Conservation (phyloP, 2,888 invertebrate genomes). For the Busseola fusca region DNA sequence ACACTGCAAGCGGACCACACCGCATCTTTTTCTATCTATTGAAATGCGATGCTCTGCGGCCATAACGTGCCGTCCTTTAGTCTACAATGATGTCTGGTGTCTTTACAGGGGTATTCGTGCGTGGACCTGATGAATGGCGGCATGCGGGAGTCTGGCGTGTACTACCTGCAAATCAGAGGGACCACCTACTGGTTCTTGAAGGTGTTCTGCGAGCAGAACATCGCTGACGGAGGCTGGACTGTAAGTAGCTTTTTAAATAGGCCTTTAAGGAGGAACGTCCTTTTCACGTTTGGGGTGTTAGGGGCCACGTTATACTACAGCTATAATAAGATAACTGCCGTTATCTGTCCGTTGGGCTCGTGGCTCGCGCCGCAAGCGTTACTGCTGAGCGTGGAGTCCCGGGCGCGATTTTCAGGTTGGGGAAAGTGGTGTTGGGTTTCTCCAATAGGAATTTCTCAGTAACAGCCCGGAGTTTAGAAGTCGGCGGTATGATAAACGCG, state of each 20-base stretch:
- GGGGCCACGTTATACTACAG: background rate
- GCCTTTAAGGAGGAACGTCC: background rate
- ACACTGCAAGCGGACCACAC: background rate
- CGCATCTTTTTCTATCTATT: background rate
- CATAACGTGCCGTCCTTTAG: background rate
- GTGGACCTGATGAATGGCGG: slow-evolving; percentile 95
- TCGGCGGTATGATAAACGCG: background rate
- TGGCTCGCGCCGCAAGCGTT: no score
- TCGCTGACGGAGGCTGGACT: slow-evolving; percentile 97
- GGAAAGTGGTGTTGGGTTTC: no score
- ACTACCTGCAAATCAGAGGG: slow-evolving; percentile 96
- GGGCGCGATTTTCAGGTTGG: no score
- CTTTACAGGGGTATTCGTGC: slow-evolving; percentile 95
- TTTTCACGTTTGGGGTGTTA: background rate
- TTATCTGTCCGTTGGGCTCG: no score
- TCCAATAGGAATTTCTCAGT: no score
- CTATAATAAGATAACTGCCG: background rate
- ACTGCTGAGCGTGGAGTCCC: no score
- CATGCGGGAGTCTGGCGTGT: slow-evolving; percentile 95
- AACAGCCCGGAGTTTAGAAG: background rate
- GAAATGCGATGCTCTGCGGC: background rate
- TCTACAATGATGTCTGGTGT: slow-evolving; percentile 49
- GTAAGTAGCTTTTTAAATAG: slow-evolving; percentile 87
- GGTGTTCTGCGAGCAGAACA: slow-evolving; percentile 96
- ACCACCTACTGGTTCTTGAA: slow-evolving; percentile 98